These are phyloP conservation scores for Leptosomus discolor DNA, from an alignment of 2,113 vertebrate genomes.

Conservation along the genomic window DNA sequence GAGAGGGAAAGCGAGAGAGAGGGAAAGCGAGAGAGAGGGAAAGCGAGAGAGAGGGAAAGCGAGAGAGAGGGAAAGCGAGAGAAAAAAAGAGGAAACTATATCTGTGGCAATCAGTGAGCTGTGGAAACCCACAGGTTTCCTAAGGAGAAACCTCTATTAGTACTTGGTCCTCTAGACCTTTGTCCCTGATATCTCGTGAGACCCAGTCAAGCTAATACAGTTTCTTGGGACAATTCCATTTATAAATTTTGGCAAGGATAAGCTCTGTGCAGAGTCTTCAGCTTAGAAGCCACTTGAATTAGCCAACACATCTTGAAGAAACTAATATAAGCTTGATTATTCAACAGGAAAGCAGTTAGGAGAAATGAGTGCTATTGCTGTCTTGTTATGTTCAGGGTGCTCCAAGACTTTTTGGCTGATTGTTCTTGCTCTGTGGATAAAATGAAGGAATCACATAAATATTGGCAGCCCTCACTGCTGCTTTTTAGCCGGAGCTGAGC, in stretches of 20 bases:
- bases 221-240: not conserved
- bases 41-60: too few relatives aligned
- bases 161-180: not conserved
- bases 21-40: too few relatives aligned
- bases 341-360: not conserved
- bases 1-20: too few relatives aligned
- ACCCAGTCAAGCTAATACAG: not conserved
- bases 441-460: not conserved
- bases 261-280: not conserved
- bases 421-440: not conserved
- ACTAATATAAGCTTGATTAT: not conserved
- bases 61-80: too few relatives aligned
- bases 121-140: not conserved
- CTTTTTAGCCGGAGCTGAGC: not conserved
- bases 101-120: not conserved
- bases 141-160: not conserved
- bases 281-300: not conserved
- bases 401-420: not conserved
- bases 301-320: not conserved
- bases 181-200: not conserved
- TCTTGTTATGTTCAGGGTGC: not conserved
- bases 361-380: not conserved
- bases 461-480: not conserved
- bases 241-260: not conserved
- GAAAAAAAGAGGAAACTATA: not conserved